Base-by-base conservation (phyloP, 2,888 invertebrate genomes). In the Lepidocyrtinus sp. region DNA sequence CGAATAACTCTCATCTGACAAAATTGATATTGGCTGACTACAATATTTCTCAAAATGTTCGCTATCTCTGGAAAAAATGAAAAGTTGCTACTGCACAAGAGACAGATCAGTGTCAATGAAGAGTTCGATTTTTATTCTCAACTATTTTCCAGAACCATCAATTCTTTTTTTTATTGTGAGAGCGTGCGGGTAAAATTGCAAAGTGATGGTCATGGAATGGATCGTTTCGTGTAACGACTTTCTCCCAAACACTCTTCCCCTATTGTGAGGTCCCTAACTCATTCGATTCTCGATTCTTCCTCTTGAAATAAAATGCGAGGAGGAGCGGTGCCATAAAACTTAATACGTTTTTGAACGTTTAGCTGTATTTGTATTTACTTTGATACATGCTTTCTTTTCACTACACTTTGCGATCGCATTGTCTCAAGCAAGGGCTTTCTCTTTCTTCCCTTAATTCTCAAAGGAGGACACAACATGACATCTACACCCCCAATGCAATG, bases 21-120 rank as follows among this genome's bases (percentile, higher is more conserved):
- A 21, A 19, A 59, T 59, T 59, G 59, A 59, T 59, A 59, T 59
- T 59, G 21, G 59, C 22, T 19, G 59, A 59, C 9, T 59, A 12
- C 2, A 12, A 36, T n/a, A n/a, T n/a, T n/a, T n/a, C n/a, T n/a
- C n/a, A n/a, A n/a, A n/a, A n/a, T n/a, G n/a, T n/a, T n/a, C n/a
- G n/a, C n/a, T n/a, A n/a, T n/a, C n/a, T n/a, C 2, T 50, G 12
- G 15, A 50, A 17, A 50, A 50, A 50, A 50, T 50, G 59, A 59
- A 21, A 59, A 9, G 59, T 59, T 59, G 59, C 19, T 59, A n/a
- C 21, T 59, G 59, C 59, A 59, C 59, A 59, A 59, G 19, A 21
- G 59, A 59, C 59, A 59, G 59, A 59, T 59, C 59, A 59, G 59
- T 59, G 59, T 59, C 59, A 59, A 59, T 59, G 59, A 59, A 22